These are phyloP conservation scores for Lepeophtheirus salmonis DNA, from an alignment of 1,140 invertebrate species.

Conservation along the genomic window DNA sequence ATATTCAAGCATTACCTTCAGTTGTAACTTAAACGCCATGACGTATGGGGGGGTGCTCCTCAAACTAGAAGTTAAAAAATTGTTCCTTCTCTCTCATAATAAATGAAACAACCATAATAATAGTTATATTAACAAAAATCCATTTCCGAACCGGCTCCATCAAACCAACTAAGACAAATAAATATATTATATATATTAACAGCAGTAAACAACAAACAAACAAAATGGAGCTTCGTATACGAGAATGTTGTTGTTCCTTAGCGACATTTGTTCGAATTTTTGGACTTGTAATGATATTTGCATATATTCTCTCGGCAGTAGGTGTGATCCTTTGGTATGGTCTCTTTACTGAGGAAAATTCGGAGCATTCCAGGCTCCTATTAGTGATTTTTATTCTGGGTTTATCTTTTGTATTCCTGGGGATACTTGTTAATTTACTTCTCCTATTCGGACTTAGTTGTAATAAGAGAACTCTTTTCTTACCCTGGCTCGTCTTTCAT, in stretches of 20 bases:
- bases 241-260: neutral
- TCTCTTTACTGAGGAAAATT: neutral
- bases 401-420: neutral
- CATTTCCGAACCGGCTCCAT: too few relatives aligned
- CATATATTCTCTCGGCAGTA: neutral
- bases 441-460: neutral
- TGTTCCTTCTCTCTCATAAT: too few relatives aligned
- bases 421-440: neutral
- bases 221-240: neutral
- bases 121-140: too few relatives aligned
- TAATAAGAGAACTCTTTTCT: neutral
- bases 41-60: too few relatives aligned
- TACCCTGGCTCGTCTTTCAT: neutral
- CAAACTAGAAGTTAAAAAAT: too few relatives aligned
- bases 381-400: neutral
- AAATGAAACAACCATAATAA: too few relatives aligned
- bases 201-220: too few relatives aligned
- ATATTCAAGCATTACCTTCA: too few relatives aligned
- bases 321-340: neutral
- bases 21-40: too few relatives aligned
- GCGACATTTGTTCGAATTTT: neutral
- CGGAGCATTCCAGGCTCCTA: neutral
- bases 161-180: too few relatives aligned
- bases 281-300: neutral
- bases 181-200: too few relatives aligned